Conservation (phyloP, 2,113 vertebrate species). For the Nesoenas mayeri region DNA sequence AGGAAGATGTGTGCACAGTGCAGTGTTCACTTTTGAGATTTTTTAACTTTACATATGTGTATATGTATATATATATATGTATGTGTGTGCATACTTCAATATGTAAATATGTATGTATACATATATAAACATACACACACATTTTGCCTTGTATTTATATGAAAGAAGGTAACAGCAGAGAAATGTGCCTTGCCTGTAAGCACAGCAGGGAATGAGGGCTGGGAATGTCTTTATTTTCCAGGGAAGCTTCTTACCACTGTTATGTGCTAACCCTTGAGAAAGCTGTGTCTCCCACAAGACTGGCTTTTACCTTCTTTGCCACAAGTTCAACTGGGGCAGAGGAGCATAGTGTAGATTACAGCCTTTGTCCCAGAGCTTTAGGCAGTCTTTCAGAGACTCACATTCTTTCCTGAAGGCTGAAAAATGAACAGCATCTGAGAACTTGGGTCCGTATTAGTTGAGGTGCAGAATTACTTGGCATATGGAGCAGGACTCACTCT, state of each 20-base stretch:
- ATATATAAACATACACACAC: background rate
- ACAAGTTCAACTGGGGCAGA: background rate
- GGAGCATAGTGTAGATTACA: rapidly evolving
- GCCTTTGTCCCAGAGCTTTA: background rate
- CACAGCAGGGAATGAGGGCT: background rate
- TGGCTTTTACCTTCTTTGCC: background rate
- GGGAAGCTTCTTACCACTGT: background rate
- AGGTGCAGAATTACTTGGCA: background rate
- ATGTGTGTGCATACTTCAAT: background rate
- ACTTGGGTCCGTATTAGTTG: background rate
- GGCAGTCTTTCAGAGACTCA: background rate
- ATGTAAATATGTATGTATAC: background rate
- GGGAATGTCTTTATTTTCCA: background rate
- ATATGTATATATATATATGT: too few species aligned
- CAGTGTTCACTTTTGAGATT: background rate
- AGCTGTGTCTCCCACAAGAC: background rate
- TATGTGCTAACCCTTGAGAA: background rate
- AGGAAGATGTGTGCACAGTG: background rate
- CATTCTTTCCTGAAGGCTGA: background rate
- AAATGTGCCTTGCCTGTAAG: background rate
- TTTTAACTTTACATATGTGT: background rate
- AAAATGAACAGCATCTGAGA: background rate
- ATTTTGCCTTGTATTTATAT: background rate
- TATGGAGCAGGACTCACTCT: rapidly evolving
- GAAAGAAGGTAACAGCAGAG: background rate